Percentiles rank a stretch among this genome's conserved stretches.
These are phyloP conservation scores for Chromobotia macracanthus DNA, from an alignment of 2,797 vertebrate species.

Conservation along the genomic window DNA sequence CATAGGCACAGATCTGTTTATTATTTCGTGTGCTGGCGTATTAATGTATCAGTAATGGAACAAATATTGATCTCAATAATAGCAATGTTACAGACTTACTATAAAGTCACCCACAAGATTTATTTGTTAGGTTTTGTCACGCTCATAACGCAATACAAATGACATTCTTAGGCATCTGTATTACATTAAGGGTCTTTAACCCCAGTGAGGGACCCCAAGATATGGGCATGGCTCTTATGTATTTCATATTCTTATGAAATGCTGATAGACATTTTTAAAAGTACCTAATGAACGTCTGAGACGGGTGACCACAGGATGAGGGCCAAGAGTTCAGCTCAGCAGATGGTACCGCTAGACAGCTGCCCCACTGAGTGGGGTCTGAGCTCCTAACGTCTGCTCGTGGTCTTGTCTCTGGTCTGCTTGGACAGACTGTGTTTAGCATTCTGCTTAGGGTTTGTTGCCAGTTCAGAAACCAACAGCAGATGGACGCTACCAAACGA, in stretches of 20 bases:
- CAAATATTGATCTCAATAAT: too few species aligned
- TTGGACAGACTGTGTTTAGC: conserved; percentile 6
- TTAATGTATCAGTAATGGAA: too few species aligned
- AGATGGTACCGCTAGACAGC: conserved; percentile 41
- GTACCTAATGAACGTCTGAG: conserved; percentile 7
- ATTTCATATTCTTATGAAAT: too few species aligned
- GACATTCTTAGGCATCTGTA: too few species aligned
- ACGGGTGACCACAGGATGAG: conserved; percentile 28
- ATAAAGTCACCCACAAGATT: too few species aligned
- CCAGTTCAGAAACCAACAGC: conserved; percentile 39
- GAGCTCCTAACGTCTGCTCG: conserved; percentile 19
- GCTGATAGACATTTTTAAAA: background rate
- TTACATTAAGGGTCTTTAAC: too few species aligned
- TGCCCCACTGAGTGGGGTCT: conserved; percentile 45
- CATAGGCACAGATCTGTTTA: too few species aligned
- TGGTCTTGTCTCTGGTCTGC: conserved; percentile 15
- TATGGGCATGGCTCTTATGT: background rate
- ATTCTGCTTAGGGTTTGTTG: conserved; percentile 27
- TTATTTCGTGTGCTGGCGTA: too few species aligned
- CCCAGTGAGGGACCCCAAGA: background rate
- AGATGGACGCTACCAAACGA: conserved; percentile 27
- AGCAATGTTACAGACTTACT: too few species aligned
- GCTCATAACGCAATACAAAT: too few species aligned
- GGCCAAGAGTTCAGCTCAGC: conserved; percentile 40
- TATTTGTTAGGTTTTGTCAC: too few species aligned